Percentiles rank a stretch among this genome's conserved stretches.
Conservation (phyloP, 2,797 vertebrate genomes). For the Cossypha caffra region DNA sequence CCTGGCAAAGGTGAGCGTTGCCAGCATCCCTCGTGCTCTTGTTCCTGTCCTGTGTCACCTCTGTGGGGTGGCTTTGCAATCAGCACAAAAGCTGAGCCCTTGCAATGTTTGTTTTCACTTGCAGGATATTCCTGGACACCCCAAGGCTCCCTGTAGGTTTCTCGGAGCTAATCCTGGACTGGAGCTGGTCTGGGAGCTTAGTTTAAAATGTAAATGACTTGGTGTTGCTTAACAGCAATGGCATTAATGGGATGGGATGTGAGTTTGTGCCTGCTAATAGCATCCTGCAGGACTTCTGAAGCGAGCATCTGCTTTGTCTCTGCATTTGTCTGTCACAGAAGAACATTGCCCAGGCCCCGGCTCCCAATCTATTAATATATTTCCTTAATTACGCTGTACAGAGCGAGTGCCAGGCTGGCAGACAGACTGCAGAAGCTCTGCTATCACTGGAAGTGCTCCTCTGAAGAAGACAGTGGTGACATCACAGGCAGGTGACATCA, state of each 20-base stretch:
- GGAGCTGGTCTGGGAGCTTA: neutral
- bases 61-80: neutral
- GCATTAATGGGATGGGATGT: neutral
- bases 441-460: neutral
- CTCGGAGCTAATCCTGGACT: neutral
- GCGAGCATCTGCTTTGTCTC: slow-evolving; percentile 56
- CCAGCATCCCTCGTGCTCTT: neutral
- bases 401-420: slow-evolving; percentile 16
- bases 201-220: slow-evolving; percentile 30
- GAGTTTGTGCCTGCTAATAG: neutral
- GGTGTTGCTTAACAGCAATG: neutral
- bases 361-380: slow-evolving; percentile 57
- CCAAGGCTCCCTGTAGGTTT: neutral
- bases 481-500: neutral
- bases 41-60: neutral
- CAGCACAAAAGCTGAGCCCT: neutral
- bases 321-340: slow-evolving; percentile 27
- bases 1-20: neutral
- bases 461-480: neutral
- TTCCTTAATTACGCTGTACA: slow-evolving; percentile 36
- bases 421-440: slow-evolving; percentile 32
- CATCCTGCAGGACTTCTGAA: slow-evolving; percentile 35
- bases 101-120: rapidly evolving
- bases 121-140: neutral
- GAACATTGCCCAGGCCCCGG: slow-evolving; percentile 19